Evolutionary conservation across 1,140 invertebrate species (phyloP).

Genomic region (Drosophila dunni): DNA sequence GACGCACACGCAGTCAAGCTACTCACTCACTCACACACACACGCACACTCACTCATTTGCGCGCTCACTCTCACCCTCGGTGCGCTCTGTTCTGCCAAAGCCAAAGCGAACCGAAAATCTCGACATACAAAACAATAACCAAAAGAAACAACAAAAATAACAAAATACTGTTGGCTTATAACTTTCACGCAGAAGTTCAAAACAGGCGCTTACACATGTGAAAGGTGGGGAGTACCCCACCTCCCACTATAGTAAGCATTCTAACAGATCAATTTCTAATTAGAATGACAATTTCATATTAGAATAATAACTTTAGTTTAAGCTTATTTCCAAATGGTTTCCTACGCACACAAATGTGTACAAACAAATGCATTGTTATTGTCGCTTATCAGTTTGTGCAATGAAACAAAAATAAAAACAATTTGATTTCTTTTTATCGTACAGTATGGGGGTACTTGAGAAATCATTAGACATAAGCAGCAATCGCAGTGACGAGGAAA

Average conservation of each 20-base stretch:
- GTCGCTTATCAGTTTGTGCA: constrained; percentile 29
- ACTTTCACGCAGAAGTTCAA: constrained; percentile 70
- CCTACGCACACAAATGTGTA: background rate
- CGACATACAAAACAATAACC: constrained; percentile 25
- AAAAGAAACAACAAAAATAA: constrained; percentile 24
- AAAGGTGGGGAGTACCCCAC: constrained; percentile 46
- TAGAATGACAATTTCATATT: too few species aligned
- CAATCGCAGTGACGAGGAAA: constrained; percentile 56
- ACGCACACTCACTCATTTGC: constrained; percentile 7
- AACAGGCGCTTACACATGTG: constrained; percentile 51
- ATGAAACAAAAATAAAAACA: constrained; percentile 27
- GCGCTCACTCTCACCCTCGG: constrained; percentile 27
- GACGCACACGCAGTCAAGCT: constrained; percentile 68
- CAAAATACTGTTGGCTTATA: constrained; percentile 58
- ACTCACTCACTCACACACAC: constrained; percentile 37
- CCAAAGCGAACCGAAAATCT: constrained; percentile 50
- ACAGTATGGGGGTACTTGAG: constrained; percentile 50
- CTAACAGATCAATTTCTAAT: background rate
- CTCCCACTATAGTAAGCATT: background rate
- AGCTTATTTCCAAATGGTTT: constrained; percentile 8
- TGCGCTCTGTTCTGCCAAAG: constrained; percentile 7
- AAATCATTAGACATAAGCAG: constrained; percentile 69
- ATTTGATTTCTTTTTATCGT: constrained; percentile 54
- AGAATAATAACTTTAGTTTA: background rate
- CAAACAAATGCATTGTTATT: constrained; percentile 9